These are phyloP conservation scores for Zenarchopterus dispar DNA, from an alignment of 2,797 vertebrate genomes.

Conservation along the genomic window DNA sequence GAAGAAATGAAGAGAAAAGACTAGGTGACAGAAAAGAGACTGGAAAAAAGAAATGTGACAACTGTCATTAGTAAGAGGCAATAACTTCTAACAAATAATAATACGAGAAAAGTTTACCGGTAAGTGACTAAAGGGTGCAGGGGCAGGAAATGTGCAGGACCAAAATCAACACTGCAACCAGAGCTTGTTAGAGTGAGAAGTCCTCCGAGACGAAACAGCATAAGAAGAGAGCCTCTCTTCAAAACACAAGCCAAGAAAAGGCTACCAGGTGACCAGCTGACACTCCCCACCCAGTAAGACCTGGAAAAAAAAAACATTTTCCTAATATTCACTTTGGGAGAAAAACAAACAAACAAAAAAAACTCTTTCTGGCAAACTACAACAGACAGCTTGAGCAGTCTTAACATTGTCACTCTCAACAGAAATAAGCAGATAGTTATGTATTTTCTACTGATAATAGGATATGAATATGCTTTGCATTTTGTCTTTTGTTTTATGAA, in stretches of 20 bases:
- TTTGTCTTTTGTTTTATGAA: no score
- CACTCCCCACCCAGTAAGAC: slow-evolving; percentile 93
- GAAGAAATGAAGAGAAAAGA: neutral
- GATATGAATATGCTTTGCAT: no score
- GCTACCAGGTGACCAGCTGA: slow-evolving; percentile 89
- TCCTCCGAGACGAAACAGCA: slow-evolving; percentile 89
- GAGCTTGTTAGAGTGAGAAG: slow-evolving; percentile 87
- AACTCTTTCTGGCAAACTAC: no score
- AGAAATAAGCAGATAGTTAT: no score
- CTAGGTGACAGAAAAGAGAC: neutral
- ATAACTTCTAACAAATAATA: neutral
- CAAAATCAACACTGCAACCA: slow-evolving; percentile 93
- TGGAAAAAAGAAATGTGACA: slow-evolving; percentile 56
- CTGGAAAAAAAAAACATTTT: slow-evolving; percentile 67
- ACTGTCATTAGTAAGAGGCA: neutral
- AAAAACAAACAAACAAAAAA: slow-evolving; percentile 4
- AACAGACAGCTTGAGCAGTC: no score
- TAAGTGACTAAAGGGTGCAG: slow-evolving; percentile 94
- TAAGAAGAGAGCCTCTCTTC: slow-evolving; percentile 92
- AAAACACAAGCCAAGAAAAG: slow-evolving; percentile 94
- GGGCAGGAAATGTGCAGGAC: slow-evolving; percentile 95
- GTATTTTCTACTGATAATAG: no score
- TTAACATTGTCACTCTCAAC: no score
- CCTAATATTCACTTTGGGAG: neutral
- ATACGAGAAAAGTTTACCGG: slow-evolving; percentile 78